These are phyloP conservation scores for Etheostoma perlongum DNA, from an alignment of 2,797 vertebrate species.

Conservation along the genomic window DNA sequence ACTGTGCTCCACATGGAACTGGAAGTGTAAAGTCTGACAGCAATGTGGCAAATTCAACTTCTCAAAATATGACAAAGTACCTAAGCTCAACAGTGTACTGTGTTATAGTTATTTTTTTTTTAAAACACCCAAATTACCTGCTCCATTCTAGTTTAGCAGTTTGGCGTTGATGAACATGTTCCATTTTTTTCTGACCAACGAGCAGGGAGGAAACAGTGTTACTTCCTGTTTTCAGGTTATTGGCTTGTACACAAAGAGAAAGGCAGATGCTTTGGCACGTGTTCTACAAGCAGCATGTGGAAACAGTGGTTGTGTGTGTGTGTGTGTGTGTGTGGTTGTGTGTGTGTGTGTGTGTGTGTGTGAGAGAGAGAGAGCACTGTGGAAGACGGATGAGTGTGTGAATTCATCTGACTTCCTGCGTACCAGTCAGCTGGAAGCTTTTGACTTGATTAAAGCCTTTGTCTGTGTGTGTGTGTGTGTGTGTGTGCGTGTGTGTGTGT, in stretches of 20 bases:
- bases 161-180: slow-evolving; percentile 27
- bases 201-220: slow-evolving; percentile 28
- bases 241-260: slow-evolving; percentile 53
- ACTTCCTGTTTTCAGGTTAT: slow-evolving; percentile 57
- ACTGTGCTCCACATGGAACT: no score
- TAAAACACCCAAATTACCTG: neutral
- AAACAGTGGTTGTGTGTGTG: slow-evolving; percentile 17
- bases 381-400: slow-evolving; percentile 73
- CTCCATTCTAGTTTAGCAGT: slow-evolving; percentile 7
- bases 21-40: no score
- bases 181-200: slow-evolving; percentile 56
- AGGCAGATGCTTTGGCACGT: slow-evolving; percentile 65
- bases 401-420: slow-evolving; percentile 76
- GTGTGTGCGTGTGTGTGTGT: slow-evolving; percentile 32
- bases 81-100: no score
- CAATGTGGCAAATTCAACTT: no score
- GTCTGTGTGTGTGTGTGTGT: slow-evolving; percentile 35
- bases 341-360: slow-evolving; percentile 15
- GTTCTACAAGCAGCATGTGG: slow-evolving; percentile 40
- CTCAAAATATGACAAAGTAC: no score
- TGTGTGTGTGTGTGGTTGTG: slow-evolving; percentile 28
- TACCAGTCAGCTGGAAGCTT: slow-evolving; percentile 66
- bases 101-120: no score
- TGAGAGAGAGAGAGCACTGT: slow-evolving; percentile 18
- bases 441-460: slow-evolving; percentile 66